phyloP scores from a whole-genome alignment of 2,113 vertebrate species.

The Pteropus alecto region DNA sequence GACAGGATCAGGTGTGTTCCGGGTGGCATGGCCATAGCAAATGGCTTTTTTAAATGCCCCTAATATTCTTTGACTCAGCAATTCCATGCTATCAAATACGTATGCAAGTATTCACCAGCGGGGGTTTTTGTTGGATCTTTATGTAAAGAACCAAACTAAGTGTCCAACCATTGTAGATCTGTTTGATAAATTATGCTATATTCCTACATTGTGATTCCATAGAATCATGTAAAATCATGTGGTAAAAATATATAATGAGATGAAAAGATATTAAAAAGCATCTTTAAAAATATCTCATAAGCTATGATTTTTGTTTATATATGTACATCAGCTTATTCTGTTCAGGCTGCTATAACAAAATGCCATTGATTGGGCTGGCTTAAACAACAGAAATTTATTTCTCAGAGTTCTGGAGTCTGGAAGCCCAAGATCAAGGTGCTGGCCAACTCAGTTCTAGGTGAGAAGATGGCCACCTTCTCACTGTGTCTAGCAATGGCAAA shows the following conservation, averaged over 20 bases:
- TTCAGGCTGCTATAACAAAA: too few species aligned
- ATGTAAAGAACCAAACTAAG: neutral
- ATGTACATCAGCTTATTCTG: too few species aligned
- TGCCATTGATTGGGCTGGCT: too few species aligned
- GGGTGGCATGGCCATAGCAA: neutral
- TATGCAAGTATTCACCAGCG: neutral
- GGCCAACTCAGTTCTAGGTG: neutral
- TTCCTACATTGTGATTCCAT: neutral
- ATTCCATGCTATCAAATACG: neutral
- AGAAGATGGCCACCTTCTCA: neutral
- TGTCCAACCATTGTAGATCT: neutral
- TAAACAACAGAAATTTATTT: too few species aligned
- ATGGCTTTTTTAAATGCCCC: neutral
- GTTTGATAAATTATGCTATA: neutral
- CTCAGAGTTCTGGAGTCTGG: too few species aligned
- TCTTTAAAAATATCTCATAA: neutral
- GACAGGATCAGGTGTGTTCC: too few species aligned
- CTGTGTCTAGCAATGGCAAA: neutral
- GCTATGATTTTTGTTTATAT: neutral
- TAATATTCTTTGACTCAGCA: neutral
- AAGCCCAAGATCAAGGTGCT: too few species aligned
- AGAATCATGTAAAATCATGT: neutral
- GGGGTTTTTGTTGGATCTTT: neutral
- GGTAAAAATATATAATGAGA: neutral
- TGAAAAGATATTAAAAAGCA: neutral